Conservation (phyloP, 2,888 invertebrate species). For the Boloria euphrosyne region DNA sequence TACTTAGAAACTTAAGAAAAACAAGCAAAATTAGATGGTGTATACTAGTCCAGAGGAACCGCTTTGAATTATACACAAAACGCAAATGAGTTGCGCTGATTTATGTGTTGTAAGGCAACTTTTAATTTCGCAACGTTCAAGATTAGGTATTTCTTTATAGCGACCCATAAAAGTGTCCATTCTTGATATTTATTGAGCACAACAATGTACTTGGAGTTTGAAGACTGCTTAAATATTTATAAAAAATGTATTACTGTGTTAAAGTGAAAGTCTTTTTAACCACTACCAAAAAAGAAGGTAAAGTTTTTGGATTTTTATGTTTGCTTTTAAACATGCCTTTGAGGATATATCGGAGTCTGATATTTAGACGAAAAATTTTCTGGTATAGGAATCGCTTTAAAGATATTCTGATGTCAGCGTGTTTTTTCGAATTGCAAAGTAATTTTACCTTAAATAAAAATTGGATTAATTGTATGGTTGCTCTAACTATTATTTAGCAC, state of each 20-base stretch:
- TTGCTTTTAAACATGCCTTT: no score
- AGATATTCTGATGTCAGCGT: no score
- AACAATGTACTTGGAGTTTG: slow-evolving; percentile 38
- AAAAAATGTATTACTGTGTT: slow-evolving; percentile 1
- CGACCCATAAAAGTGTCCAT: slow-evolving; percentile 63
- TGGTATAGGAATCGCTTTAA: no score
- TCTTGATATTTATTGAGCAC: slow-evolving; percentile 59
- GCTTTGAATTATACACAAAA: slow-evolving; percentile 30
- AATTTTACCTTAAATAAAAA: no score
- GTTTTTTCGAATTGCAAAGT: no score
- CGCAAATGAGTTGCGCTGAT: slow-evolving; percentile 54
- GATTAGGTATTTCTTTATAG: slow-evolving; percentile 62
- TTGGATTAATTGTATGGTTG: no score
- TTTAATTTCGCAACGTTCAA: slow-evolving; percentile 68
- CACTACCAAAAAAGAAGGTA: no score
- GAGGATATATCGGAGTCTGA: no score
- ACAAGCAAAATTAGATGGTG: background rate
- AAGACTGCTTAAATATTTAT: slow-evolving; percentile 17
- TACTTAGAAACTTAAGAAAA: background rate
- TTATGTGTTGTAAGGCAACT: slow-evolving; percentile 71
- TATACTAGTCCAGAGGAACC: slow-evolving; percentile 20
- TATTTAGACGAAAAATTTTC: no score
- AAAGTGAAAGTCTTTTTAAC: no score
- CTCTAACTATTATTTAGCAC: no score
- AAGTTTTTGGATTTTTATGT: no score